Base-by-base conservation (phyloP, 2,888 invertebrate species). In the Xanthia icteritia region DNA sequence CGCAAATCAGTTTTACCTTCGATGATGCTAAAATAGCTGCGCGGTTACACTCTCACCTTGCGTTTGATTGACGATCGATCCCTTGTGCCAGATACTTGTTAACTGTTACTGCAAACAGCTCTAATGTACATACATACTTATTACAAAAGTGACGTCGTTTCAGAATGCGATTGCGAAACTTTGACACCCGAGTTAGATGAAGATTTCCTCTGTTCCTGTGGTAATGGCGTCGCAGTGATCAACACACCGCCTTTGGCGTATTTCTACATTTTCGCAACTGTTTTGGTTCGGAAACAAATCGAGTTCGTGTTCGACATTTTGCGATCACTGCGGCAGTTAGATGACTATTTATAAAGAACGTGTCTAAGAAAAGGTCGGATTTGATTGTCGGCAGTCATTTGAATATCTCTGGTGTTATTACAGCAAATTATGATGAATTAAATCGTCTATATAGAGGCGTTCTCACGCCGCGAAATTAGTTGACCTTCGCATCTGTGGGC, bases 51-150 rank as follows among this genome's bases (percentile, higher is more conserved):
- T 96, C 95, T 96, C 95, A 95, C 96, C 96, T 96, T 96, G 96
- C 95, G 93, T 96, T 96, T 96, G 96, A 96, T 96, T 96, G 96
- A 96, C 96, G 96, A 96, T 96, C 95, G 95, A 96, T 96, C 95
- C 94, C 95, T 94, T 95, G 96, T 96, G 96, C 96, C 96, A 96
- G 96, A 96, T 95, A 95, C 93, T 93, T 93, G 95, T 91, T 94
- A 94, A 95, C 94, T 92, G 91, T 93, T 93, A 94, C 92, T 91
- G 91, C 92, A 95, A 94, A 94, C 93, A 93, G 89, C 90, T 94
- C 89, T 88, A 89, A 87, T 91, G 89, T 90, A 90, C 89, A 85
- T 88, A 91, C 89, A 88, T 84, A 88, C 86, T 90, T 91, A 89
- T 90, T 89, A 88, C 90, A 90, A 89, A 88, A 89, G 87, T 88